Base-by-base conservation (phyloP, 2,113 vertebrate genomes). In the Scopus umbretta region DNA sequence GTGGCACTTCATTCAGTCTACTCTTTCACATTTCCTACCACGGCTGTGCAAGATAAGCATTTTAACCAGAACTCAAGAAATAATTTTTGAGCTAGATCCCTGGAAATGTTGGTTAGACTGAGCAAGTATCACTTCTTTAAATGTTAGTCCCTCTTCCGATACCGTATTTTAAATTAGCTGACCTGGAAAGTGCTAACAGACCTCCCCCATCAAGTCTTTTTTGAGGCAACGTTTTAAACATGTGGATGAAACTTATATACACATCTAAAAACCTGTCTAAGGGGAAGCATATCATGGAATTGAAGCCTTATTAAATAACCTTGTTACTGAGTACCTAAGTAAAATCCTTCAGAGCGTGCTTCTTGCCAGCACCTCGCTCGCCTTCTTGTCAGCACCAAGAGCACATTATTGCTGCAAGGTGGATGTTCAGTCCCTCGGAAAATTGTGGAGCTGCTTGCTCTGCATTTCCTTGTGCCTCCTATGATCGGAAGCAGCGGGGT, bases 371-470 rank as follows among this genome's bases (percentile, higher is more conserved):
- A 1, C 63, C 36, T 73, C 0, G 0, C 42, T 89, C 13, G 34
- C 49, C n/a, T 59, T 62, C 20, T 36, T 22, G 18, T 25, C 66
- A 16, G 83, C 9, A 2, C 53, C 59, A 25, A 34, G 27, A 90
- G 58, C 52, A 36, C 1, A 2, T 50, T 58, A 34, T 12, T 58
- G 45, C 68, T 78, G 55, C 47, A 26, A 16, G 40, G 55, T 66
- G 72, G 61, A 13, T 0, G 0, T 45, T 68, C 2, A 1, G 3
- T 45, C 50, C 14, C 22, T 7, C 1, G 40, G 45, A 8, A 65
- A 4, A 1, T 4, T 20, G 50, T 20, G 47, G 27, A 90, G 34
- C 29, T 1, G 2, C 52, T 92, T 17, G 26, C 40, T 66, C 63
- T 61, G 40, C 16, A 1, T 72, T 68, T 80, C 71, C 62, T 27